These are phyloP conservation scores for Anthonomus grandis DNA, from an alignment of 1,140 invertebrate genomes.

Conservation along the genomic window DNA sequence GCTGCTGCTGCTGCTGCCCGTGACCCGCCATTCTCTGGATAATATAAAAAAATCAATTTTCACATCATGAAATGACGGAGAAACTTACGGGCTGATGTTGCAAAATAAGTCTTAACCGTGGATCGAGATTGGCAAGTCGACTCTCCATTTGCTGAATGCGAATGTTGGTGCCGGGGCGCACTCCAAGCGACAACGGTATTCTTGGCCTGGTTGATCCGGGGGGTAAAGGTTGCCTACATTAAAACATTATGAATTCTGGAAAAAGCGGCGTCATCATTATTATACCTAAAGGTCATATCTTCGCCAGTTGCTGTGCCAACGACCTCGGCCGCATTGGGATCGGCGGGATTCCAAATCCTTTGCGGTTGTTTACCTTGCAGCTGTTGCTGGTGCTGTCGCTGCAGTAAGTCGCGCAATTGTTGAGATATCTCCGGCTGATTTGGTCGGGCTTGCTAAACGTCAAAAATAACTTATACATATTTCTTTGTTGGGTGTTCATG, in stretches of 20 bases:
- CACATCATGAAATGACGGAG: no score
- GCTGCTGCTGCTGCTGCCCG: slow-evolving; percentile 33
- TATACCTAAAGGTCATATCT: slow-evolving; percentile 50
- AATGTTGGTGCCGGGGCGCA: slow-evolving; percentile 30
- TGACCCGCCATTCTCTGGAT: slow-evolving; percentile 10
- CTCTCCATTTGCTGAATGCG: slow-evolving; percentile 37
- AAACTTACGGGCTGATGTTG: slow-evolving; percentile 46
- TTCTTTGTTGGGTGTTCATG: no score
- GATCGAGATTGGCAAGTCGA: slow-evolving; percentile 51
- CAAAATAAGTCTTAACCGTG: slow-evolving; percentile 51
- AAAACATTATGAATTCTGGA: no score
- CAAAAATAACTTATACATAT: slow-evolving; percentile 8
- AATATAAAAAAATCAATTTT: no score
- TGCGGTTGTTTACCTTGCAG: slow-evolving; percentile 43
- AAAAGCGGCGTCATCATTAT: no score
- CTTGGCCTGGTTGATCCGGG: slow-evolving; percentile 54
- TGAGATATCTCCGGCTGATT: slow-evolving; percentile 57
- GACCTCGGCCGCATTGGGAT: slow-evolving; percentile 28
- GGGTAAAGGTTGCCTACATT: slow-evolving; percentile 54
- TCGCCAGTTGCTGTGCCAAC: slow-evolving; percentile 15
- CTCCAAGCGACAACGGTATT: slow-evolving; percentile 28
- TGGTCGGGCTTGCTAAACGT: no score
- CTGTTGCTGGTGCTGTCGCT: slow-evolving; percentile 59
- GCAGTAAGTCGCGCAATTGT: slow-evolving; percentile 80
- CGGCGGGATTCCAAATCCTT: slow-evolving; percentile 42